Base-by-base conservation (phyloP, 2,113 vertebrate species). In the Chloroceryle aenea region DNA sequence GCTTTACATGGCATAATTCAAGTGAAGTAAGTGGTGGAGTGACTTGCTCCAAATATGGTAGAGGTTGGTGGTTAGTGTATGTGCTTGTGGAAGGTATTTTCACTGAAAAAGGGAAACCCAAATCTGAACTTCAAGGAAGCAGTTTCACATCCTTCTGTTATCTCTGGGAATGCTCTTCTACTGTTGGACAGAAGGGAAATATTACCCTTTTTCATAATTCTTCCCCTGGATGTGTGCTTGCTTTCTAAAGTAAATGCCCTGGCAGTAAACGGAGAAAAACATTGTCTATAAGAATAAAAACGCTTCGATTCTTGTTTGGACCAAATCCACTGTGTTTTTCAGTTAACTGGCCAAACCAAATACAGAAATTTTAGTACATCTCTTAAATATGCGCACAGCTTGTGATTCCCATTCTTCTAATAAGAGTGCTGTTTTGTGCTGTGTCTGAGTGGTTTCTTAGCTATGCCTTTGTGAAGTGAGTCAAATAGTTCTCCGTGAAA, bases 241-340 rank as follows among this genome's bases (percentile, higher is more conserved):
- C 50, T 81, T 96, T 86, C 55, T 93, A 14, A 82, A 94, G 43
- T 85, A 90, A 90, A 93, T 80, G 34, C 56, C 32, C 45, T 92
- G 89, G 89, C 76, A 95, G 47, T 73, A 74, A 78, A 87, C 34
- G 56, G 80, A 88, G 84, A 34, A 93, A 88, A 90, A 80, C 32
- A 84, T 86, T 93, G 75, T 77, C 50, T 92, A 23, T 42, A 88
- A 85, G 78, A 68, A 86, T 78, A 66, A 92, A 48, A 17, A 1
- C 11, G 22, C 40, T 42, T 86, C 20, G 22, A 47, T 93, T 90
- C 75, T 93, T 93, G 50, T 90, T 93, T 93, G 91, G 73, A 75
- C 52, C 73, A 87, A 84, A 81, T 93, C 80, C 69, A 78, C 56
- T 93, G 86, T 90, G 72, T 92, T 93, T 92, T 90, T 95, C 76